phyloP scores from a whole-genome alignment of 2,797 vertebrate species.

The Muscicapa comitata region DNA sequence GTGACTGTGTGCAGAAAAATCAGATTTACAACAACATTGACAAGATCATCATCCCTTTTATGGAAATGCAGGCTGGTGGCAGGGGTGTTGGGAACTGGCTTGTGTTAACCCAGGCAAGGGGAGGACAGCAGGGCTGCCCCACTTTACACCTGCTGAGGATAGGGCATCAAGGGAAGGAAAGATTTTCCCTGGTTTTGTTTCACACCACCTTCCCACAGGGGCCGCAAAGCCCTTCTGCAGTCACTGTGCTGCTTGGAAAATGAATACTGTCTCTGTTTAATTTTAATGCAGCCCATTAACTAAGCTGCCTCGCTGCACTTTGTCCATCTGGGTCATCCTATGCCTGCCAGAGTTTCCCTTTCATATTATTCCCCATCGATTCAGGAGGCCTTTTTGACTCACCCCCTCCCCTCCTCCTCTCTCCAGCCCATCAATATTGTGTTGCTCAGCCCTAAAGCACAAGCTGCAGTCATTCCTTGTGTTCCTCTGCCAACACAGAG shows the following conservation, averaged over 20 bases:
- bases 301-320: slow-evolving; percentile 11
- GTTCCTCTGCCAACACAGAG: not conserved
- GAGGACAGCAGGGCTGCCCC: not conserved
- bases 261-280: slow-evolving; percentile 21
- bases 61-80: not conserved
- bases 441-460: not conserved
- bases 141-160: not conserved
- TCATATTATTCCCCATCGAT: slow-evolving; percentile 14
- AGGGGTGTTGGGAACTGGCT: not conserved
- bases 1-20: rapidly evolving
- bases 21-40: not conserved
- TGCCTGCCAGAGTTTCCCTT: slow-evolving; percentile 46
- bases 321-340: slow-evolving; percentile 52
- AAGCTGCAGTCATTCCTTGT: not conserved
- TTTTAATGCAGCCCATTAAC: slow-evolving; percentile 52
- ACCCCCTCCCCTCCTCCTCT: not conserved
- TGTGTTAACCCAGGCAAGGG: not conserved
- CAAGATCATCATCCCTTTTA: not conserved
- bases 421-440: not conserved
- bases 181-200: not conserved
- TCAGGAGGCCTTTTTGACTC: slow-evolving; percentile 47
- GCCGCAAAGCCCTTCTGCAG: rapidly evolving
- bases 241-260: not conserved
- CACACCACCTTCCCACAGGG: not conserved
- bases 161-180: not conserved